A percentile compares a stretch with the other conserved stretches of the same genome.
phyloP scores from a whole-genome alignment of 2,113 vertebrate genomes.

The Camelus dromedarius region DNA sequence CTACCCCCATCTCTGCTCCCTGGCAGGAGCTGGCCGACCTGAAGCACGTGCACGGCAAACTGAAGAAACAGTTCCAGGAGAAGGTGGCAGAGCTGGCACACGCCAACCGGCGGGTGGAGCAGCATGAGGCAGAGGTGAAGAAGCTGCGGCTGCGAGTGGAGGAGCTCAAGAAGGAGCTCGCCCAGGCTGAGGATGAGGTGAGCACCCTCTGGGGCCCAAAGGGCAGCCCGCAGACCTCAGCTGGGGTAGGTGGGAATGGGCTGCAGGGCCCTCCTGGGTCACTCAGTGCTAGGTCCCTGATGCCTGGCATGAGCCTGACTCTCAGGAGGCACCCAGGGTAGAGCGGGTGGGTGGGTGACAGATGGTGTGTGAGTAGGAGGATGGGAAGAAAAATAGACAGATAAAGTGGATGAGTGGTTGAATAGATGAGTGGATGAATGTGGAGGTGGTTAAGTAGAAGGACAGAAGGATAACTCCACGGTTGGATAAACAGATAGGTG shows the following conservation, averaged over 20 bases:
- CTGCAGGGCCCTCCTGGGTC: not conserved
- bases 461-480: not conserved
- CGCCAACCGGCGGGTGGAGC: slow-evolving; percentile 94
- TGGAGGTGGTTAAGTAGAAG: not conserved
- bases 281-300: accelerated
- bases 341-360: not conserved
- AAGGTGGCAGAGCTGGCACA: slow-evolving; percentile 95
- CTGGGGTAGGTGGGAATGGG: accelerated
- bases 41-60: slow-evolving; percentile 94
- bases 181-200: slow-evolving; percentile 97
- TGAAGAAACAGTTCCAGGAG: slow-evolving; percentile 98
- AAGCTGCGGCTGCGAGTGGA: slow-evolving; percentile 96
- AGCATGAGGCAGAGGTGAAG: slow-evolving; percentile 96
- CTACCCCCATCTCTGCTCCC: accelerated
- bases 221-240: accelerated
- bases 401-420: not conserved
- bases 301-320: not conserved
- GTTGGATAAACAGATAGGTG: not conserved
- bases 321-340: not conserved
- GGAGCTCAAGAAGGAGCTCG: slow-evolving; percentile 98
- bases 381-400: not conserved
- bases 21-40: slow-evolving; percentile 95
- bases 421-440: not conserved
- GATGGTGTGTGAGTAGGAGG: not conserved
- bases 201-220: accelerated